Evolutionary conservation across 1,140 invertebrate species (phyloP).

Genomic region (Drosophila dunni): DNA sequence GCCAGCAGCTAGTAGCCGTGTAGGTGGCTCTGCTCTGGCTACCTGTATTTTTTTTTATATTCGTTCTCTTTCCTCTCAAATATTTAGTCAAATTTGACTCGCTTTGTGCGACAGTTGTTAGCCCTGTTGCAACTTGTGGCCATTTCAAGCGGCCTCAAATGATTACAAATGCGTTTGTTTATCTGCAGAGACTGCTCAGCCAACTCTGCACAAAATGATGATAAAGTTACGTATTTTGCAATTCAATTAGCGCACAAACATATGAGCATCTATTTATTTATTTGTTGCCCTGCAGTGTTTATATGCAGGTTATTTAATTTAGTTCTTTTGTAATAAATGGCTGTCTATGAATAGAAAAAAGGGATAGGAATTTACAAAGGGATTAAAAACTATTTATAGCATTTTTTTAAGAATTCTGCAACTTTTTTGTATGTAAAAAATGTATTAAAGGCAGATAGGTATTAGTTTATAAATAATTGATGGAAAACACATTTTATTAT

Average conservation of each 20-base stretch:
- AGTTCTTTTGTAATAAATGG: neutral
- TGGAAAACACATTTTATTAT: too few species aligned
- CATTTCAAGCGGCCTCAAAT: conserved; percentile 28
- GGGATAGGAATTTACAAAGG: too few species aligned
- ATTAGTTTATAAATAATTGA: too few species aligned
- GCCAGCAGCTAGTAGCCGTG: conserved; percentile 26
- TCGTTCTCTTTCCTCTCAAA: neutral
- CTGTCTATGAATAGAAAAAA: neutral
- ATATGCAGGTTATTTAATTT: neutral
- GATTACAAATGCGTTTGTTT: conserved; percentile 49
- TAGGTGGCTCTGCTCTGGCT: conserved; percentile 49
- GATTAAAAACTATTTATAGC: too few species aligned
- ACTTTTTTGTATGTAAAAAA: too few species aligned
- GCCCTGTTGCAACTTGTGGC: conserved; percentile 6
- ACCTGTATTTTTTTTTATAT: conserved; percentile 31
- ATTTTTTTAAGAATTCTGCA: too few species aligned
- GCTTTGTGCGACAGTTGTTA: conserved; percentile 39
- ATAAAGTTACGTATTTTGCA: conserved; percentile 20
- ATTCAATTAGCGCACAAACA: conserved; percentile 11
- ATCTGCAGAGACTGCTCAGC: neutral
- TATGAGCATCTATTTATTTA: neutral
- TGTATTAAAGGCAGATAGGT: too few species aligned
- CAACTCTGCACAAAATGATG: conserved; percentile 14
- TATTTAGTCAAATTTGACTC: conserved; percentile 24
- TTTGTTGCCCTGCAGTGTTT: neutral